phyloP scores from a whole-genome alignment of 2,888 invertebrate genomes.

The Dryadula phaetusa region DNA sequence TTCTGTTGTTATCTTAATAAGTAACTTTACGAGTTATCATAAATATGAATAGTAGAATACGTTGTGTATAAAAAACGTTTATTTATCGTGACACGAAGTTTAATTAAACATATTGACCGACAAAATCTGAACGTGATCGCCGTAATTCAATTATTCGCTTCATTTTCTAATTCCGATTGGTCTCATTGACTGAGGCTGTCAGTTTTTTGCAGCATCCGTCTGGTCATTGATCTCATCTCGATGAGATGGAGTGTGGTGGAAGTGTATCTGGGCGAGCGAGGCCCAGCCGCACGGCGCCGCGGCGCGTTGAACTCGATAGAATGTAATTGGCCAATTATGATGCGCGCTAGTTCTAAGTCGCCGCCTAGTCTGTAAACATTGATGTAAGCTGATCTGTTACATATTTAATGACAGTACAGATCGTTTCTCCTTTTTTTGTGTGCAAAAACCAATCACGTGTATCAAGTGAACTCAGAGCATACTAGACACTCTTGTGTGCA shows the following conservation, averaged over 20 bases:
- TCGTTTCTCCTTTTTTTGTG: conserved; percentile 5
- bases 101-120: conserved; percentile 16
- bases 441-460: background rate
- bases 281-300: conserved; percentile 14
- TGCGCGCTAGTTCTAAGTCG: conserved; percentile 21
- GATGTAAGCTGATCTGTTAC: conserved; percentile 25
- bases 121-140: conserved; percentile 32
- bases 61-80: background rate
- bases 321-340: conserved; percentile 41
- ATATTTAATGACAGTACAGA: conserved; percentile 21
- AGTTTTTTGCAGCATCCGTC: conserved; percentile 28
- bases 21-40: background rate
- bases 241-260: background rate
- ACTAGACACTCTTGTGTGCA: no score
- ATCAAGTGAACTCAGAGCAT: no score
- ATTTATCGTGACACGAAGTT: conserved; percentile 8
- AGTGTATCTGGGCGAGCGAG: conserved; percentile 3
- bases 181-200: conserved; percentile 28
- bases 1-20: background rate
- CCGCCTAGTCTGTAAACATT: conserved; percentile 29
- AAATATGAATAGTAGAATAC: background rate
- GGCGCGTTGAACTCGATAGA: conserved; percentile 27
- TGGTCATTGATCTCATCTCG: conserved; percentile 33
- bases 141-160: conserved; percentile 42
- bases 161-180: conserved; percentile 38